Conservation (phyloP, 2,113 vertebrate genomes). For the Vulpes lagopus region DNA sequence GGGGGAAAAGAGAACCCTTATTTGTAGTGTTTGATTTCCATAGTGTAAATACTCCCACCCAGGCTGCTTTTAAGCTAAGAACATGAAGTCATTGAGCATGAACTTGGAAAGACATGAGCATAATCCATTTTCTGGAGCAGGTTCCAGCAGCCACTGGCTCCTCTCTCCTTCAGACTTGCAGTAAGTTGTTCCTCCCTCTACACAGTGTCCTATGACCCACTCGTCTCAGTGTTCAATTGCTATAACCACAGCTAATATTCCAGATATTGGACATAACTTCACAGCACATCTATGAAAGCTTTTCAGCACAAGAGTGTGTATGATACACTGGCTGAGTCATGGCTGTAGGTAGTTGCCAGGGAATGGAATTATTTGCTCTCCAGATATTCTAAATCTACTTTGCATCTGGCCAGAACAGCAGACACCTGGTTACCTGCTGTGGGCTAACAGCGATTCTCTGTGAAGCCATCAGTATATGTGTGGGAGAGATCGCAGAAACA, state of each 20-base stretch:
- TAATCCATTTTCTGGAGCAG: not conserved
- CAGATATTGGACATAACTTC: not conserved
- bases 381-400: not conserved
- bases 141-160: not conserved
- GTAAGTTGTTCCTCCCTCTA: not conserved
- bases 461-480: not conserved
- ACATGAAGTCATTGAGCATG: not conserved
- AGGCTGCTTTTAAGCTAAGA: not conserved
- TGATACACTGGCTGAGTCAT: not conserved
- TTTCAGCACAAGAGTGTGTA: not conserved
- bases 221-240: not conserved
- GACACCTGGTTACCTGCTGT: not conserved
- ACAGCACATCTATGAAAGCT: not conserved
- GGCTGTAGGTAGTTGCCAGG: not conserved
- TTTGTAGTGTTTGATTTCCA: not conserved
- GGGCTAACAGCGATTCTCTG: not conserved
- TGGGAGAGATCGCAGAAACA: not conserved
- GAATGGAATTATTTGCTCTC: not conserved
- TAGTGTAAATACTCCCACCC: not conserved
- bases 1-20: not conserved
- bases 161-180: not conserved
- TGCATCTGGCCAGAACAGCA: not conserved
- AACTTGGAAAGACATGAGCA: not conserved
- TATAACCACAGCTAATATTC: not conserved
- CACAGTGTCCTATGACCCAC: not conserved